Percentiles rank a stretch among this genome's conserved stretches.
phyloP scores from a whole-genome alignment of 2,888 invertebrate genomes.

The Hipparchia semele region DNA sequence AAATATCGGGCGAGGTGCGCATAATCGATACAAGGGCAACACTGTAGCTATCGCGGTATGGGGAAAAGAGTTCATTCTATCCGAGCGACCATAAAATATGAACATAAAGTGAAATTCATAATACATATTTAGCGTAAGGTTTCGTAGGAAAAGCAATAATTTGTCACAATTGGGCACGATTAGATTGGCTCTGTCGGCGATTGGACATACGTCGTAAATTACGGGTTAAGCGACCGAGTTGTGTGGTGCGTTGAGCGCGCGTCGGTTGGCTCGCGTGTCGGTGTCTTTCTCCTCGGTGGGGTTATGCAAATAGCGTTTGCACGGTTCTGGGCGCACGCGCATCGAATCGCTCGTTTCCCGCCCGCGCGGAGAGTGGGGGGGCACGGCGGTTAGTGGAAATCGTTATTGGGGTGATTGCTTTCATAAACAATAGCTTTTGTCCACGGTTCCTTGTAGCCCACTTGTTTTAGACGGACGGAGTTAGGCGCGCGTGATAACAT shows the following conservation, averaged over 20 bases:
- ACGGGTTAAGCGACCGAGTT: slow-evolving; percentile 63
- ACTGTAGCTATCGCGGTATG: slow-evolving; percentile 59
- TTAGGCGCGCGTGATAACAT: slow-evolving; percentile 56
- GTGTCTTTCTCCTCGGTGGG: slow-evolving; percentile 53
- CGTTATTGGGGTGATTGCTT: slow-evolving; percentile 82
- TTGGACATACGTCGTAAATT: slow-evolving; percentile 82
- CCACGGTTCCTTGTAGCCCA: slow-evolving; percentile 67
- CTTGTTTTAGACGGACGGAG: slow-evolving; percentile 68
- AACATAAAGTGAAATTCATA: slow-evolving; percentile 71
- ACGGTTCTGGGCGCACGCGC: slow-evolving; percentile 74
- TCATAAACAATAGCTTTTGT: slow-evolving; percentile 82
- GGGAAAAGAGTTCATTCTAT: slow-evolving; percentile 56
- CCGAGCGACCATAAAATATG: slow-evolving; percentile 61
- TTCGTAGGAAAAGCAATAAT: slow-evolving; percentile 82
- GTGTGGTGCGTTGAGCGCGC: slow-evolving; percentile 56
- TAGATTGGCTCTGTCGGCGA: slow-evolving; percentile 79
- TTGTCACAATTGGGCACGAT: slow-evolving; percentile 82
- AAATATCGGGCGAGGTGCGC: slow-evolving; percentile 71
- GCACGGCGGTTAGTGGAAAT: slow-evolving; percentile 76
- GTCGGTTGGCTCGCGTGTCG: slow-evolving; percentile 35
- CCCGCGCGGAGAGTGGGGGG: slow-evolving; percentile 41
- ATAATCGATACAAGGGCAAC: slow-evolving; percentile 69
- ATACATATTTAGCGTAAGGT: slow-evolving; percentile 73
- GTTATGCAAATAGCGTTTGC: slow-evolving; percentile 69
- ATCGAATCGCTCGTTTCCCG: slow-evolving; percentile 80